Base-by-base conservation (phyloP, 2,797 vertebrate genomes). In the Nasua narica region DNA sequence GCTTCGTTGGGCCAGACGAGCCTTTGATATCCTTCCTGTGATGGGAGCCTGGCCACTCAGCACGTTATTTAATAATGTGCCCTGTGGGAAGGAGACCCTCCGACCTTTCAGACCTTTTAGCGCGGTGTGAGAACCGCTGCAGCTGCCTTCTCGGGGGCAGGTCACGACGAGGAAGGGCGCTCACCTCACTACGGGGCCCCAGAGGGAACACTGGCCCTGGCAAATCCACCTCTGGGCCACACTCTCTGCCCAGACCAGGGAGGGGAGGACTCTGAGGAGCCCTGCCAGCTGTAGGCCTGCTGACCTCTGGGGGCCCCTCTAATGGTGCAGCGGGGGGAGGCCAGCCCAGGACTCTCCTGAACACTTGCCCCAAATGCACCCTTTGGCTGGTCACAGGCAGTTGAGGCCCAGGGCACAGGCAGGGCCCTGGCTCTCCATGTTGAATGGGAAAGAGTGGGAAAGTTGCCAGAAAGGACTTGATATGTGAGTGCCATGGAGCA, bases 401-500 rank as follows among this genome's bases (percentile, higher is more conserved):
- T 9, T 4, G 32, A 79, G 16, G 27, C 58, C 72, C 43, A 27
- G 50, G 13, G 21, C 84, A 5, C 25, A 4, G 77, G 13, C 13
- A 19, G 70, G 37, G 54, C 8, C 54, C 54, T 56, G 54, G 54
- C 54, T 19, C 65, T 67, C n/a, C 0, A 3, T 11, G 27, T 37
- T 5, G 23, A 83, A 14, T 60, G 0, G 12, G 35, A n/a, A n/a
- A n/a, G n/a, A n/a, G n/a, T n/a, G n/a, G n/a, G n/a, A n/a, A n/a
- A 23, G 14, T 12, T 87, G n/a, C 72, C 19, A 40, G 43, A 37
- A 21, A 85, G 67, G 70, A 67, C 43, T 37, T 29, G 29, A 5
- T 9, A 11, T 0, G 0, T 21, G 54, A 29, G n/a, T 37, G 13
- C n/a, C 46, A 10, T 0, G 3, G 50, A 48, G 14, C 35, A 29